These are phyloP conservation scores for Aphrophora alni DNA, from an alignment of 2,888 invertebrate species.

Conservation along the genomic window DNA sequence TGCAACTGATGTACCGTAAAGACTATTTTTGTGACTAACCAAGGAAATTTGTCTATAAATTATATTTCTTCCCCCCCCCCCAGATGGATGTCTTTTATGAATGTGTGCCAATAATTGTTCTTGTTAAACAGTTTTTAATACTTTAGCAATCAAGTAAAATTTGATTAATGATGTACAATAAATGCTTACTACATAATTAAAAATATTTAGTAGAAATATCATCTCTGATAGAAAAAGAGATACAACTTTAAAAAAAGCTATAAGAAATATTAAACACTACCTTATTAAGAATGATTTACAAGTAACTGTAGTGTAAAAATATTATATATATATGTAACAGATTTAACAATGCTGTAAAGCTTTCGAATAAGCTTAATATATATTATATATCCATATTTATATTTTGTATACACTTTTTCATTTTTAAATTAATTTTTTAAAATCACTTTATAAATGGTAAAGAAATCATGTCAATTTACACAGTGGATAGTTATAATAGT, in stretches of 20 bases:
- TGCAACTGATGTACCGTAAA: too few relatives aligned
- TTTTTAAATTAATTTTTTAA: background rate
- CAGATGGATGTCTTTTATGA: too few relatives aligned
- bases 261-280: background rate
- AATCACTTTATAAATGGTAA: background rate
- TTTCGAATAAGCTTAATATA: background rate
- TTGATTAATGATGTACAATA: too few relatives aligned
- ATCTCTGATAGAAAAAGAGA: background rate
- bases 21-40: too few relatives aligned
- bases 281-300: background rate
- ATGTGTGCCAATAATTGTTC: too few relatives aligned
- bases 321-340: background rate
- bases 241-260: background rate
- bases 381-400: background rate
- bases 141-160: too few relatives aligned
- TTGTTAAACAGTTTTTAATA: too few relatives aligned
- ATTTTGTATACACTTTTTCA: background rate
- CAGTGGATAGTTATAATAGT: background rate
- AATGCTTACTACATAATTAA: too few relatives aligned
- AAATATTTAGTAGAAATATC: background rate
- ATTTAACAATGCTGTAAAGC: background rate
- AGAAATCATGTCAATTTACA: background rate
- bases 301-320: background rate
- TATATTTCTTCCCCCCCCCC: too few relatives aligned
- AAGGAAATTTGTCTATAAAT: too few relatives aligned